Evolutionary conservation across 2,888 invertebrate genomes (phyloP), one percentile per base, ranked within the genome.

Genomic region (Torymus tubicola): DNA sequence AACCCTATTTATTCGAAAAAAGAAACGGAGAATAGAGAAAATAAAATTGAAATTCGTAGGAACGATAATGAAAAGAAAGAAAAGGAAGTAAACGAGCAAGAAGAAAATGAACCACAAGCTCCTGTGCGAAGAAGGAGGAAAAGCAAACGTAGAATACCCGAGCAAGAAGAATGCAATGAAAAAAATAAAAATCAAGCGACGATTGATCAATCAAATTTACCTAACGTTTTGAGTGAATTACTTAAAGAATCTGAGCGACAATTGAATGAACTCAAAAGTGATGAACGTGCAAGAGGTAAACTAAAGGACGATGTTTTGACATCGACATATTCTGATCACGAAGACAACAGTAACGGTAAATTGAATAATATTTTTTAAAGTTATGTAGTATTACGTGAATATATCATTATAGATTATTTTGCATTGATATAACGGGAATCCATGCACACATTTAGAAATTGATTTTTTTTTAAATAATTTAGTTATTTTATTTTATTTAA

Each of bases 191-290:
- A 65, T 50, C 13, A 57, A 13, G 55, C 69, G 8, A 55, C 2
- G 60, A 53, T 67, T 57, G 65, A 21, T 0, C n/a, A 58, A 11
- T 52, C 63, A 13, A 42, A 73, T 68, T 63, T 77, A 11, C 77
- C 81, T 13, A 53, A 69, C 53, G 73, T 64, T 5, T 60, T 81
- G n/a, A 73, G 69, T 11, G 18, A 78, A 53, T 50, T 81, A 50
- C 65, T 81, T 2, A 60, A 78, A 53, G 81, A 81, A 61, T 78
- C 78, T 14, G 78, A 81, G 13, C 65, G 16, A 2, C 78, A 78
- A 53, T 31, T 81, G 21, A 31, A 70, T 4, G 71, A 74, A 14
- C 24, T 78, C 1, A 61, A 71, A 31, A 55, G 60, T 12, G 78
- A 81, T 24, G 50, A 53, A 42, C 68, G 21, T 16, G n/a, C 12